These are phyloP conservation scores for Tachina grossa DNA, from an alignment of 2,888 invertebrate species.

Conservation along the genomic window DNA sequence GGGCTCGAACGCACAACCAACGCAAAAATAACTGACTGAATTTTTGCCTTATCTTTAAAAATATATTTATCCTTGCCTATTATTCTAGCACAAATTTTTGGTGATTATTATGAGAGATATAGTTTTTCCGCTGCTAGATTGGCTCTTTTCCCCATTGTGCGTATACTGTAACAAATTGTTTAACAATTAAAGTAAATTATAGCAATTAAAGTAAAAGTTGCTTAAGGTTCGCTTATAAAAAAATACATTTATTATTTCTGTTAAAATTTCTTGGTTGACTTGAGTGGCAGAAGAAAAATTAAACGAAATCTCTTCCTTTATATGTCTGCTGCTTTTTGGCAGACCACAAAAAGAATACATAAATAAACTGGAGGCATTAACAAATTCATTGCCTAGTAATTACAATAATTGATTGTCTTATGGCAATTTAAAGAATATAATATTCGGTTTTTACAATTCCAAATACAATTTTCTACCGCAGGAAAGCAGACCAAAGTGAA, in stretches of 20 bases:
- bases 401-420: constrained; percentile 68
- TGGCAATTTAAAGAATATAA: constrained; percentile 56
- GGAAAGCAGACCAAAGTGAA: neutral
- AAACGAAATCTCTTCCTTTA: neutral
- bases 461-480: constrained; percentile 9
- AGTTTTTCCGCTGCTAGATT: too few species aligned
- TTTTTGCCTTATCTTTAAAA: too few species aligned
- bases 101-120: too few species aligned
- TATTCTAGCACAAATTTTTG: too few species aligned
- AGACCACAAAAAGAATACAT: neutral
- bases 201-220: constrained; percentile 19
- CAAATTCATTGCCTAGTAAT: constrained; percentile 62
- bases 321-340: constrained; percentile 3
- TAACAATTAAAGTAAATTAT: constrained; percentile 37
- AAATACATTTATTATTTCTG: neutral
- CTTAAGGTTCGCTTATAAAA: constrained; percentile 3
- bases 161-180: constrained; percentile 14
- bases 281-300: neutral
- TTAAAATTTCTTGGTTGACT: neutral
- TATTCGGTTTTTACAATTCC: neutral
- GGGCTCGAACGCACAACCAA: too few species aligned
- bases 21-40: too few species aligned
- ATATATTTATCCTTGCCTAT: too few species aligned
- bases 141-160: too few species aligned
- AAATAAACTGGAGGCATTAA: neutral